These are phyloP conservation scores for Eupithecia inturbata DNA, from an alignment of 2,888 invertebrate genomes.

Conservation along the genomic window DNA sequence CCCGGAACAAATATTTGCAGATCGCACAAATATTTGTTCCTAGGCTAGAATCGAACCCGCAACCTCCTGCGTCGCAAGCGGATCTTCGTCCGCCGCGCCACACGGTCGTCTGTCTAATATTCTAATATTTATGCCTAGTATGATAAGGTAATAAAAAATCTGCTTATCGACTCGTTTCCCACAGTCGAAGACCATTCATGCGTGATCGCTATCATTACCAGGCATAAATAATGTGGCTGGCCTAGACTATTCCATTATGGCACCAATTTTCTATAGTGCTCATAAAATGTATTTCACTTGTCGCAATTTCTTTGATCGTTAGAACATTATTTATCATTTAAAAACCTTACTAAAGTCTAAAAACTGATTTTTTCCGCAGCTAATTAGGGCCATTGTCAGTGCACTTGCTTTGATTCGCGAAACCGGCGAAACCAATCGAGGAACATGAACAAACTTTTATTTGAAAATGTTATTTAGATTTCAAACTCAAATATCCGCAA, in stretches of 20 bases:
- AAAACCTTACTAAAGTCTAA: neutral
- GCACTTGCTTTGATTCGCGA: neutral
- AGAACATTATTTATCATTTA: slow-evolving; percentile 26
- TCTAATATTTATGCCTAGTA: no score
- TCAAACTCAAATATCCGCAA: neutral
- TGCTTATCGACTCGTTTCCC: slow-evolving; percentile 27
- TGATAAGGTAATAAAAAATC: neutral
- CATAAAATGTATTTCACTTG: slow-evolving; percentile 25
- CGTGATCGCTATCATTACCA: slow-evolving; percentile 39
- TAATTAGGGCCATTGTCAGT: neutral
- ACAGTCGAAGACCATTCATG: slow-evolving; percentile 39
- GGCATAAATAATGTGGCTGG: slow-evolving; percentile 30
- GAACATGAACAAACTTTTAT: neutral
- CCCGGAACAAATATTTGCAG: no score
- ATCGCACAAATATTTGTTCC: no score
- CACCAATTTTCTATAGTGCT: slow-evolving; percentile 14
- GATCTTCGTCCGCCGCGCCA: no score
- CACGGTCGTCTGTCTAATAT: no score
- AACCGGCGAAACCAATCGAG: neutral
- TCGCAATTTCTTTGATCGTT: slow-evolving; percentile 26
- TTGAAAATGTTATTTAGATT: neutral
- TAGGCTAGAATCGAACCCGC: no score
- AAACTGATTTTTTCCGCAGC: neutral
- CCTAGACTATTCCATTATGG: slow-evolving; percentile 17
- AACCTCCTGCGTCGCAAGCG: no score